Percentiles rank a stretch among this genome's conserved stretches.
Conservation (phyloP, 2,888 invertebrate species). For the Eumacrocentrus americanus region DNA sequence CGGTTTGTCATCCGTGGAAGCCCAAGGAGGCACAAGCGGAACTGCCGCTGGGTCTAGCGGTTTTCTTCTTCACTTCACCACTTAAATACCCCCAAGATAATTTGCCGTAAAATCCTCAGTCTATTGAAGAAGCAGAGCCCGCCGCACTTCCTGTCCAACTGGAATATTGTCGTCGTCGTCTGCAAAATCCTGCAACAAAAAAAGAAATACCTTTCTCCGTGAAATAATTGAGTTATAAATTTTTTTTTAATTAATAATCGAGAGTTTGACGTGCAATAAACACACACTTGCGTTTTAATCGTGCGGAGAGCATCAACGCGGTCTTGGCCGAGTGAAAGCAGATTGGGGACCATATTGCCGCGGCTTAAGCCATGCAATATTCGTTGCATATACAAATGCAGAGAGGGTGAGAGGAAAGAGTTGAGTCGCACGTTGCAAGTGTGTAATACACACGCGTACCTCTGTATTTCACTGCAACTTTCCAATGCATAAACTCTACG, state of each 20-base stretch:
- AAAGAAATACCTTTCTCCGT: background rate
- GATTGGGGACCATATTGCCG: background rate
- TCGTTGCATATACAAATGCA: background rate
- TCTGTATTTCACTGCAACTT: constrained; percentile 1
- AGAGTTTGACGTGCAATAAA: background rate
- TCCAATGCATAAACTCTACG: constrained; percentile 11
- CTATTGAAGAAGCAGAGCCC: constrained; percentile 3
- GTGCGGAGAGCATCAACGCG: background rate
- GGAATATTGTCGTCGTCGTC: too few species aligned
- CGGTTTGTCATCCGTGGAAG: constrained; percentile 17
- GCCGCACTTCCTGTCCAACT: constrained; percentile 15
- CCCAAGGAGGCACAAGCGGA: constrained; percentile 14
- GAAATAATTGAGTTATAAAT: too few species aligned
- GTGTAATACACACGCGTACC: background rate
- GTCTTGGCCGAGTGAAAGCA: background rate
- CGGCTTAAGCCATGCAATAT: background rate
- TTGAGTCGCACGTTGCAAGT: background rate
- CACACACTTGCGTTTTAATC: background rate
- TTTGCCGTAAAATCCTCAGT: constrained; percentile 13
- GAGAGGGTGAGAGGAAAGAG: background rate
- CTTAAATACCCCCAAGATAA: constrained; percentile 15
- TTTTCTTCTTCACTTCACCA: constrained; percentile 19
- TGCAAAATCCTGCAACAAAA: too few species aligned
- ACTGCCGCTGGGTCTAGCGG: constrained; percentile 5
- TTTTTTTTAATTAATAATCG: background rate